Conservation (phyloP, 2,113 vertebrate species). For the Ctenomys sociabilis region DNA sequence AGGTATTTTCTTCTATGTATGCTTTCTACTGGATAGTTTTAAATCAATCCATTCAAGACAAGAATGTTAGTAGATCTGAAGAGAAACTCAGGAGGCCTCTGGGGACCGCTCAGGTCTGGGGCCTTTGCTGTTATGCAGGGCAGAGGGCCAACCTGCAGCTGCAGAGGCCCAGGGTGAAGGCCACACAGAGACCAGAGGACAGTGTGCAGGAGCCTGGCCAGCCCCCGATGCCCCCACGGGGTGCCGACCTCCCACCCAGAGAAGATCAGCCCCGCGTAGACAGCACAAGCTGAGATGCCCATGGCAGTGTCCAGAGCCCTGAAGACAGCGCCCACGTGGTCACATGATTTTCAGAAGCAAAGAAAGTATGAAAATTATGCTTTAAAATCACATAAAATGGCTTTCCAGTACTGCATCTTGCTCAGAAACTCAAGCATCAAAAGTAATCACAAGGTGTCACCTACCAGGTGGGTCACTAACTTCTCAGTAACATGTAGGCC, state of each 20-base stretch:
- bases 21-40: neutral
- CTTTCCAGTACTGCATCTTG: constrained; percentile 63
- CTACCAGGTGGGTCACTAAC: neutral
- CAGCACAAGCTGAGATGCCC: constrained; percentile 54
- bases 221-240: neutral
- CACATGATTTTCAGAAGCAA: constrained; percentile 65
- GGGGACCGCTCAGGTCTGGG: neutral
- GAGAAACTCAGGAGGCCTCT: neutral
- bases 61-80: neutral
- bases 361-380: constrained; percentile 60
- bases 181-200: neutral
- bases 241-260: constrained; percentile 39
- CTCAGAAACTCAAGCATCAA: constrained; percentile 54
- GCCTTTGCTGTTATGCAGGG: neutral
- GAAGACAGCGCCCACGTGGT: constrained; percentile 45
- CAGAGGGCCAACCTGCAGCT: neutral
- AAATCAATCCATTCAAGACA: neutral
- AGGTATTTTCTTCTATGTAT: neutral
- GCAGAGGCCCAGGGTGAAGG: neutral
- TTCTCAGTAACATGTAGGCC: constrained; percentile 26
- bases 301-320: neutral
- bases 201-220: neutral
- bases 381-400: constrained; percentile 68
- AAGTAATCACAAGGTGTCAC: constrained; percentile 57
- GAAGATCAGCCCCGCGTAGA: constrained; percentile 73